Evolutionary conservation across 2,113 vertebrate species (phyloP), one percentile per base, ranked within the genome.

Genomic region (Fukomys damarensis): DNA sequence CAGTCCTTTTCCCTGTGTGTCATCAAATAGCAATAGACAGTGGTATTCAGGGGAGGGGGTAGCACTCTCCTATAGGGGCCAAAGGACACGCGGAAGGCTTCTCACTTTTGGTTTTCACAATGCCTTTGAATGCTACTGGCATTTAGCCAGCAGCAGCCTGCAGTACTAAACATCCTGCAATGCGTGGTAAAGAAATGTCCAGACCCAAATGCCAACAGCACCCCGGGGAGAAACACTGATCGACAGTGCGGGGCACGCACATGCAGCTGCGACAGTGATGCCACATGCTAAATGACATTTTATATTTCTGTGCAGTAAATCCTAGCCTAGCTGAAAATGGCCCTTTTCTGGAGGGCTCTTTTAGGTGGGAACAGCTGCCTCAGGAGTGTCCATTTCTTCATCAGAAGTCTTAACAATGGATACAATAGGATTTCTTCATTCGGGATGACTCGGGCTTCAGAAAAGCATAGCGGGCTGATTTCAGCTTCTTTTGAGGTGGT

Each of bases 371-470:
- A 83, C 8, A 89, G 58, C 68, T 94, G 68, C 66, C 63, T 63
- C n/a, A 46, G 72, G 81, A 66, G 28, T 49, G 61, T 86, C 38
- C 2, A 22, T 49, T 35, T 59, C 46, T 68, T 54, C 87, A 19
- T 49, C 76, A 81, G 58, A 95, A 96, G 56, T 88, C 58, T 77
- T 89, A 70, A 70, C 17, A 26, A n/a, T 0, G 9, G 49, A n/a
- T 32, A 85, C 56, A 89, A 66, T 19, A 26, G 35, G 54, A 86
- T 83, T 96, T 96, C 38, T 84, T 93, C 70, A 91, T 92, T 38
- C 77, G 84, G 63, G 35, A 92, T 72, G 32, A 82, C 11, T 2
- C n/a, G 30, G 20, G 61, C 63, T 92, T 58, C 41, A 59, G 58
- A 81, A 81, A 85, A 92, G 81, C 17, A 8, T 6, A 74, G 41